Evolutionary conservation across 1,140 invertebrate species (phyloP).

Genomic region (Microplitis demolitor): DNA sequence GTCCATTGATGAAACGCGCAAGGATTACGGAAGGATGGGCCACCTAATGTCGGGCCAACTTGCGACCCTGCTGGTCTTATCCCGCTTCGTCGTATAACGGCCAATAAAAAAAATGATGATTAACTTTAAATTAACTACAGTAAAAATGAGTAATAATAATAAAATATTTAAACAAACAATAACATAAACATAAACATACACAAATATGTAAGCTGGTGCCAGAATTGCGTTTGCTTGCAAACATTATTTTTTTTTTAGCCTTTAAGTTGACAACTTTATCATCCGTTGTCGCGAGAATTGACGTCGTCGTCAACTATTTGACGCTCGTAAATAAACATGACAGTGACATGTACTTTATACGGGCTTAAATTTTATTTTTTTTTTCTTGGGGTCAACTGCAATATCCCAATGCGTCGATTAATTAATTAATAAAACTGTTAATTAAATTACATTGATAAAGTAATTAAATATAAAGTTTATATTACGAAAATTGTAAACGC

Average conservation of each 20-base stretch:
- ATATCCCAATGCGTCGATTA: conserved; percentile 1
- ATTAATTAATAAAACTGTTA: too few species aligned
- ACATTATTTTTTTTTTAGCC: conserved; percentile 1
- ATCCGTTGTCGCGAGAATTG: not conserved
- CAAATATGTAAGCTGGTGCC: conserved; percentile 3
- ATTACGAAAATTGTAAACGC: not conserved
- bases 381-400: conserved; percentile 20
- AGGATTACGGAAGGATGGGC: conserved; percentile 84
- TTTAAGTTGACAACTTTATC: too few species aligned
- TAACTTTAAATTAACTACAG: not conserved
- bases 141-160: not conserved
- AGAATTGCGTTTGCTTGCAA: conserved; percentile 6
- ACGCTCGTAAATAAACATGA: not conserved
- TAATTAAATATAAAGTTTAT: too few species aligned
- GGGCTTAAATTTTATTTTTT: not conserved
- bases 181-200: not conserved
- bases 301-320: not conserved
- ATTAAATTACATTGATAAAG: too few species aligned
- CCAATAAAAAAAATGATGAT: conserved; percentile 29
- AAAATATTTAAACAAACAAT: not conserved
- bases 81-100: conserved; percentile 42
- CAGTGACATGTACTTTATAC: not conserved
- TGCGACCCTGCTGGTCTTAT: conserved; percentile 24
- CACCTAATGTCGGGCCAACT: conserved; percentile 67
- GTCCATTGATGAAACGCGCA: conserved; percentile 79